Conservation (phyloP, 2,797 vertebrate species). For the Mormyrops boulengeri region DNA sequence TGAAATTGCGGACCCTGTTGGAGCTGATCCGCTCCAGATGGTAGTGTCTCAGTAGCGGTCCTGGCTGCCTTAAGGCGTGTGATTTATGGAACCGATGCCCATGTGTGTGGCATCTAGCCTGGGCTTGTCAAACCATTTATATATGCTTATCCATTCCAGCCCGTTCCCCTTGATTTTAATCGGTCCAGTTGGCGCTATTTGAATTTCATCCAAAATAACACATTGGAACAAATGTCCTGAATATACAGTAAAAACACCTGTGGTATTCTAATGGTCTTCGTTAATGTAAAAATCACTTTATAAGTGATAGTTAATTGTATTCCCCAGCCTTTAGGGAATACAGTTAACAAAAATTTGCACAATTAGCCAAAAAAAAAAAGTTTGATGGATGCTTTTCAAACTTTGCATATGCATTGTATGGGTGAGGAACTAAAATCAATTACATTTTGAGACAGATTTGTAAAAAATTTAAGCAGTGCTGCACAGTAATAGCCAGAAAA, state of each 20-base stretch:
- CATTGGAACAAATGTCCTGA: background rate
- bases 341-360: too few relatives aligned
- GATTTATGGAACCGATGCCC: slow-evolving; percentile 14
- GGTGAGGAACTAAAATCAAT: background rate
- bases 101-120: background rate
- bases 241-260: background rate
- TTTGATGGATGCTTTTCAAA: background rate
- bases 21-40: background rate
- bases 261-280: background rate
- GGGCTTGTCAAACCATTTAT: slow-evolving; percentile 5
- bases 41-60: background rate
- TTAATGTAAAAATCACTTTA: background rate
- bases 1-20: background rate
- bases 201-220: background rate
- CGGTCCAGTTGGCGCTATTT: background rate
- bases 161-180: background rate
- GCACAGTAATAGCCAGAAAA: background rate
- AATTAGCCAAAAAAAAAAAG: too few relatives aligned
- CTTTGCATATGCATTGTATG: background rate
- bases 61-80: background rate
- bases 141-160: background rate
- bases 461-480: background rate
- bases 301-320: background rate
- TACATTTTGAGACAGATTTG: background rate
- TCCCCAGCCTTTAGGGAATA: background rate